Percentiles rank a stretch among this genome's conserved stretches.
phyloP scores from a whole-genome alignment of 2,888 invertebrate genomes.

The Erannis defoliaria region DNA sequence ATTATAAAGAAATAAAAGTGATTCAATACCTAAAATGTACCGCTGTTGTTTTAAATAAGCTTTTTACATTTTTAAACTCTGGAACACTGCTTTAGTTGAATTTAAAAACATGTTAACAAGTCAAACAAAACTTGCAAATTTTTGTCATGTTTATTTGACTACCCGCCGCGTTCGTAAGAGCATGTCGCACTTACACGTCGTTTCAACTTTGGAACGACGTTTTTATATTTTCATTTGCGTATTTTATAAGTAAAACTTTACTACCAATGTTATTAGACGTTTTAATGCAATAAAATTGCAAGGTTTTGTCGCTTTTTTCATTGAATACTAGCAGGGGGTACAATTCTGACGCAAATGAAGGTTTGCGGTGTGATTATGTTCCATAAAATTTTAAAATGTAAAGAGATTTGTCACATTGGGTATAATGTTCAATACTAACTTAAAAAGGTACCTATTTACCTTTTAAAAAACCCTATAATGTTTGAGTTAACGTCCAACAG shows the following conservation, averaged over 20 bases:
- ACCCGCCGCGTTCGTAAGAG: conserved; percentile 55
- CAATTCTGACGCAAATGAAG: conserved; percentile 20
- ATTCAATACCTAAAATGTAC: neutral
- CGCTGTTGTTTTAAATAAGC: neutral
- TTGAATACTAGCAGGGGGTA: conserved; percentile 29
- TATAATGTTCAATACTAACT: no score
- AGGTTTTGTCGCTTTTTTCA: conserved; percentile 36
- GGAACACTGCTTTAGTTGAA: conserved; percentile 11
- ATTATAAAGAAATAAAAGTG: neutral
- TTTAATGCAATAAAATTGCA: conserved; percentile 26
- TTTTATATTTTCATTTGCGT: conserved; percentile 32
- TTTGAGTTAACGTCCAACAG: no score
- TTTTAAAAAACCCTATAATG: no score
- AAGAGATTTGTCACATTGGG: no score
- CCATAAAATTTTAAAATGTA: neutral
- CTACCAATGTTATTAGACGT: conserved; percentile 22
- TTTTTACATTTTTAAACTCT: conserved; percentile 19
- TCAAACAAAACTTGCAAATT: conserved; percentile 66
- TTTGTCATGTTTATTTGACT: conserved; percentile 59
- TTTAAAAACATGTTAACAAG: conserved; percentile 62
- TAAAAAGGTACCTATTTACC: no score
- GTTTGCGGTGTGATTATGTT: neutral
- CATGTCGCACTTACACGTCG: conserved; percentile 45
- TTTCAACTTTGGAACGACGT: conserved; percentile 38
- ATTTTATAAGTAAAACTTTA: conserved; percentile 17